These are phyloP conservation scores for Zaprionus lachaisei DNA, from an alignment of 1,140 invertebrate genomes.

Conservation along the genomic window DNA sequence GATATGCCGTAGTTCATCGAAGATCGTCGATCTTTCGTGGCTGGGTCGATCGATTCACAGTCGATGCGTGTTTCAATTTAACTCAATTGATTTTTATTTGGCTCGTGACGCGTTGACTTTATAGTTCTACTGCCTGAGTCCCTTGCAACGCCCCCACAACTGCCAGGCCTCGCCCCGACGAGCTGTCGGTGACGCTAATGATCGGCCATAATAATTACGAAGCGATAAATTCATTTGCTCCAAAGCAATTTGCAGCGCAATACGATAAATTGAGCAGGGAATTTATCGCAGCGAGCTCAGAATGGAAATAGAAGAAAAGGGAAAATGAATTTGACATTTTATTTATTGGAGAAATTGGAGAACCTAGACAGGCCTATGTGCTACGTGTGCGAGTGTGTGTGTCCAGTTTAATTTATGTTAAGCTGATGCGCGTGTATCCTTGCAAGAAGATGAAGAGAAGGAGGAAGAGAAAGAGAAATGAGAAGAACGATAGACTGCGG, in stretches of 20 bases:
- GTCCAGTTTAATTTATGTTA: background rate
- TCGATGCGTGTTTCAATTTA: slow-evolving; percentile 63
- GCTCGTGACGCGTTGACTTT: slow-evolving; percentile 58
- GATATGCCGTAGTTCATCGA: background rate
- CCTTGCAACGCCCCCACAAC: background rate
- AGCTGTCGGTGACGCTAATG: slow-evolving; percentile 55
- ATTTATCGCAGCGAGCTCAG: slow-evolving; percentile 10
- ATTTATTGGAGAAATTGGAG: background rate
- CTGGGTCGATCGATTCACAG: background rate
- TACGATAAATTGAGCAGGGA: slow-evolving; percentile 24
- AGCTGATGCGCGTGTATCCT: background rate
- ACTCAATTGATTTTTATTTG: slow-evolving; percentile 74
- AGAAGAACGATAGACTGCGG: too few relatives aligned
- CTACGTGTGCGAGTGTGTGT: slow-evolving; percentile 6
- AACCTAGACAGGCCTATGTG: background rate
- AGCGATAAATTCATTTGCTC: slow-evolving; percentile 69
- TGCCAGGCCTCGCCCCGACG: background rate
- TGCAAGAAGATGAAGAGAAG: background rate
- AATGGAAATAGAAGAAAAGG: slow-evolving; percentile 26
- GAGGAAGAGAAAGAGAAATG: too few relatives aligned
- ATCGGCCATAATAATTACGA: slow-evolving; percentile 69
- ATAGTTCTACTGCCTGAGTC: background rate
- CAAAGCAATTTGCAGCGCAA: slow-evolving; percentile 26
- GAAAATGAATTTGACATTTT: slow-evolving; percentile 11
- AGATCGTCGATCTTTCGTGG: background rate